Base-by-base conservation (phyloP, 2,888 invertebrate genomes). In the Pristionchus mayeri region DNA sequence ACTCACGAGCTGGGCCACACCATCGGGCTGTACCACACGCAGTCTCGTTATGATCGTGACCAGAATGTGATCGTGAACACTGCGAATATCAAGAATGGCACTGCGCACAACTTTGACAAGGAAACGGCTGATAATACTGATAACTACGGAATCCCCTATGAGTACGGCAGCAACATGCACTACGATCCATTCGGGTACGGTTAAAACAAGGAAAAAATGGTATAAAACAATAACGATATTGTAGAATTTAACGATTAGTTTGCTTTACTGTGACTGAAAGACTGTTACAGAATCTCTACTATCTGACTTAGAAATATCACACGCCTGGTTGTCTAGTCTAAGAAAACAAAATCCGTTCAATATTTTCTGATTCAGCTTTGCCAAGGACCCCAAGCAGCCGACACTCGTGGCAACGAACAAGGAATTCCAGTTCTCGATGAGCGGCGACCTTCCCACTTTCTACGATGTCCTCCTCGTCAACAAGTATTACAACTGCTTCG, bases 31-130 rank as follows among this genome's bases (percentile, higher is more conserved):
- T 89, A 85, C 63, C 89, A 89, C 84, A 87, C 89, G 75, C 89
- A 89, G 57, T 85, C 89, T 27, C 85, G 89, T 13, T 87, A 82
- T 81, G 89, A 89, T 67, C 81, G 89, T n/a, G 89, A 90, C 60
- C 27, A 84, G 13, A 89, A 83, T 81, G 82, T 89, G 21, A 52
- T 54, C 4, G 52, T 89, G 44, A 87, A 89, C 78, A 44, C 27
- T n/a, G 44, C 48, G 13, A 88, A 88, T 63, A 87, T 88, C 60
- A 52, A 85, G 50, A 34, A 54, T 37, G 67, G 60, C 24, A 82
- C 48, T 24, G 50, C 48, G 11, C 60, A 71, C 52, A 84, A 84
- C 54, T 84, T 71, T 48, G 71, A 52, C 18, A 75, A 63, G 52
- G 54, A 71, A 50, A 71, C 63, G 16, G 71, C 84, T 9, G 54